Conservation (phyloP, 2,797 vertebrate genomes). For the Scleropages formosus region DNA sequence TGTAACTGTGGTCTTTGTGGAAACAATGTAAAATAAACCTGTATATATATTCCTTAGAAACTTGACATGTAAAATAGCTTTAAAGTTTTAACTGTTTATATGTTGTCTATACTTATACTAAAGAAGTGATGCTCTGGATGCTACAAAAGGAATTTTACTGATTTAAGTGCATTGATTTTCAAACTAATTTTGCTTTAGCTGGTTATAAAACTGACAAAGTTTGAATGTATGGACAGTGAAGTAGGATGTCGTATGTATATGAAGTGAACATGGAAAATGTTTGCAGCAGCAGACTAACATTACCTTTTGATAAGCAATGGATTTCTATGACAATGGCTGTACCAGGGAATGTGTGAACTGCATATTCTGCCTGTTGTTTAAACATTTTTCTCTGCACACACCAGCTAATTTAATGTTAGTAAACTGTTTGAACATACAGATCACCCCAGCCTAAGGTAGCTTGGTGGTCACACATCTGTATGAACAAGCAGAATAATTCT, state of each 20-base stretch:
- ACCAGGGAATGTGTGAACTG: too few species aligned
- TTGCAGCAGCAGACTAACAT: too few species aligned
- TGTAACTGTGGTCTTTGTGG: slow-evolving; percentile 21
- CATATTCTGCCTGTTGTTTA: too few species aligned
- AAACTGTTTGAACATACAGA: too few species aligned
- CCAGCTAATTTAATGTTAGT: too few species aligned
- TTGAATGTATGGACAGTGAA: neutral
- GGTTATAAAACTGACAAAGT: neutral
- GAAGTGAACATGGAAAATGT: neutral
- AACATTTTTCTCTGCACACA: too few species aligned
- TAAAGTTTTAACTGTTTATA: slow-evolving; percentile 39
- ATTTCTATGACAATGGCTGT: neutral
- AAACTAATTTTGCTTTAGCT: slow-evolving; percentile 3
- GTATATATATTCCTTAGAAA: slow-evolving; percentile 52
- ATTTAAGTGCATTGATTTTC: slow-evolving; percentile 52
- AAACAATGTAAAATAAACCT: slow-evolving; percentile 48
- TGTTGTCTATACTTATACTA: too few species aligned
- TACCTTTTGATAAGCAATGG: neutral
- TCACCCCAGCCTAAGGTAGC: too few species aligned
- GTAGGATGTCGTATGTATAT: too few species aligned
- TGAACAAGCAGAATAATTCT: too few species aligned
- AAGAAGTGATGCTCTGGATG: slow-evolving; percentile 43
- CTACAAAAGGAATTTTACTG: slow-evolving; percentile 43
- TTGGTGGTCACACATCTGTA: too few species aligned
- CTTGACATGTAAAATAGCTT: slow-evolving; percentile 35